These are phyloP conservation scores for Lichenostomus cassidix DNA, from an alignment of 2,113 vertebrate species.

Conservation along the genomic window DNA sequence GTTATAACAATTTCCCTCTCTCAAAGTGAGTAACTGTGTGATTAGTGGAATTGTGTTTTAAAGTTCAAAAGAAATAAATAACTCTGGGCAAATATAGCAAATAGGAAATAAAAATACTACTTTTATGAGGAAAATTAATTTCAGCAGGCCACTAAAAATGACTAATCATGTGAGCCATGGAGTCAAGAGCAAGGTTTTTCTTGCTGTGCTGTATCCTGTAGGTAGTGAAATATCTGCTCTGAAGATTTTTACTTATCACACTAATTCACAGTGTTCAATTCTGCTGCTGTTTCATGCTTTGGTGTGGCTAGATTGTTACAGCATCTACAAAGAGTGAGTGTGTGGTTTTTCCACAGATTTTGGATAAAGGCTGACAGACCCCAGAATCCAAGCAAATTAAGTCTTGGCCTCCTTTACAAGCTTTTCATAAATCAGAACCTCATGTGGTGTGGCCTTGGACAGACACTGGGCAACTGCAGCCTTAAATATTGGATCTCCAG, in stretches of 20 bases:
- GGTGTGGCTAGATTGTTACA: background rate
- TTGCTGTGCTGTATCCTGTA: background rate
- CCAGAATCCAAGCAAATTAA: background rate
- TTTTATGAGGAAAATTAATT: background rate
- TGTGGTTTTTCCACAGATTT: background rate
- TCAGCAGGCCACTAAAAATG: background rate
- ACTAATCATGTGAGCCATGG: background rate
- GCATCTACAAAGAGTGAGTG: background rate
- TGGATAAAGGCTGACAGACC: background rate
- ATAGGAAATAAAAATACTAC: background rate
- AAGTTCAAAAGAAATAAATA: background rate
- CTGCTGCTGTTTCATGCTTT: background rate
- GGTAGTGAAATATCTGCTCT: background rate
- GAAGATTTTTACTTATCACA: background rate
- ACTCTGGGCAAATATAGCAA: background rate
- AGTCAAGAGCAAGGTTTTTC: background rate
- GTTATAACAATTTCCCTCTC: background rate
- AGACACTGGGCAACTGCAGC: background rate
- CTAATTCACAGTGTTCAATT: background rate
- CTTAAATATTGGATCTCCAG: background rate
- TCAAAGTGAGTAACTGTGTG: background rate
- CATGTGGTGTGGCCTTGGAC: background rate
- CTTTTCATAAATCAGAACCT: background rate
- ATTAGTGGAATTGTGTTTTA: background rate
- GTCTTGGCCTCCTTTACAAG: background rate